A percentile compares a stretch with the other conserved stretches of the same genome.
phyloP scores from a whole-genome alignment of 2,113 vertebrate species.

The Eonycteris spelaea region DNA sequence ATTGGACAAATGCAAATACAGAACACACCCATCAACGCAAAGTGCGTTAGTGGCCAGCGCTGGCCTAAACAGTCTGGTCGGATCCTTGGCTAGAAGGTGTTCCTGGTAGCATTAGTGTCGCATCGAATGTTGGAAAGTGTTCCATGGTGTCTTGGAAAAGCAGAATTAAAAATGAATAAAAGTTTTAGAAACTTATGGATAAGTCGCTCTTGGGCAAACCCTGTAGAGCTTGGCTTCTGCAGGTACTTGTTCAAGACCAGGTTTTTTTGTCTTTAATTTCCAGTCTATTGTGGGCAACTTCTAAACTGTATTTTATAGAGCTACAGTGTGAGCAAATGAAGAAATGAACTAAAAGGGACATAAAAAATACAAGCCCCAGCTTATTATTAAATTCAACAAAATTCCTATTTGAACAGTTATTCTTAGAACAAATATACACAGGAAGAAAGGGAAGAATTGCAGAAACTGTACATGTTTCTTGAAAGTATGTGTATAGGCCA shows the following conservation, averaged over 20 bases:
- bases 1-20: neutral
- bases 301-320: neutral
- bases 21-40: accelerated
- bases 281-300: neutral
- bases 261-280: neutral
- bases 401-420: neutral
- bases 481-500: neutral
- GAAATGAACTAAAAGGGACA: neutral
- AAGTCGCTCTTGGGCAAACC: neutral
- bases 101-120: neutral
- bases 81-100: neutral
- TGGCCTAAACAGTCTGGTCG: no score
- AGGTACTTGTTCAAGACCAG: neutral
- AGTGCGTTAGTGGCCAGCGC: neutral
- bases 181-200: neutral
- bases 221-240: neutral
- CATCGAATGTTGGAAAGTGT: neutral
- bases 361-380: neutral
- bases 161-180: neutral
- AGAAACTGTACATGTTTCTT: neutral
- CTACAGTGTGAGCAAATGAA: neutral
- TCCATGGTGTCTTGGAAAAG: neutral
- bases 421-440: neutral
- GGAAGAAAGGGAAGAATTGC: neutral
- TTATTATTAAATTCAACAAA: neutral